Conservation (phyloP, 2,113 vertebrate genomes). For the Cyanoderma ruficeps region DNA sequence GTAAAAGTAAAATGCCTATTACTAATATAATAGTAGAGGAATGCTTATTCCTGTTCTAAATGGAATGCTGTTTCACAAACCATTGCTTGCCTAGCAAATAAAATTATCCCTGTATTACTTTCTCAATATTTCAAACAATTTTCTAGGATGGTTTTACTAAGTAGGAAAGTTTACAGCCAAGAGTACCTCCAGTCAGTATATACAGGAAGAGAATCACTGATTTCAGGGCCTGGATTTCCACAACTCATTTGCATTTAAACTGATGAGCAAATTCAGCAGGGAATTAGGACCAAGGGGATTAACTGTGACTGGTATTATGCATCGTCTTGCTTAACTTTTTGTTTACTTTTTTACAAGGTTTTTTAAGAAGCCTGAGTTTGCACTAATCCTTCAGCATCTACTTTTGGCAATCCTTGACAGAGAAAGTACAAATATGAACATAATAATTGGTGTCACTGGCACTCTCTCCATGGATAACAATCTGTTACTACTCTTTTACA, state of each 20-base stretch:
- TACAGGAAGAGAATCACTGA: neutral
- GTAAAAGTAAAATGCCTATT: neutral
- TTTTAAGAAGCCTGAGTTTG: neutral
- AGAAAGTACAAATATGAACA: neutral
- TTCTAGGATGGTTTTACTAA: neutral
- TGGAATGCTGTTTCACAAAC: neutral
- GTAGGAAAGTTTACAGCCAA: neutral
- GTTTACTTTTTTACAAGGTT: neutral
- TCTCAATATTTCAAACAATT: neutral
- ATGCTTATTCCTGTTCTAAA: neutral
- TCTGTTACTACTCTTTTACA: neutral
- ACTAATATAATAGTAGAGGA: neutral
- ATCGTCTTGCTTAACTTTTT: neutral
- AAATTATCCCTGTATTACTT: neutral
- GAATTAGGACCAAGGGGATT: neutral
- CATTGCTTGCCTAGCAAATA: neutral
- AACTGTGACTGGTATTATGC: neutral
- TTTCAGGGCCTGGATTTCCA: neutral
- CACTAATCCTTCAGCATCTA: neutral
- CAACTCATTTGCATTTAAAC: neutral
- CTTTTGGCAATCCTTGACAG: neutral
- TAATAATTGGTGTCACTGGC: neutral
- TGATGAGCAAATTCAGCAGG: neutral
- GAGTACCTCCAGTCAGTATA: neutral
- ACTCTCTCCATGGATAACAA: neutral